Evolutionary conservation across 1,140 invertebrate genomes (phyloP), one percentile per base, ranked within the genome.

Genomic region (Delia radicum): DNA sequence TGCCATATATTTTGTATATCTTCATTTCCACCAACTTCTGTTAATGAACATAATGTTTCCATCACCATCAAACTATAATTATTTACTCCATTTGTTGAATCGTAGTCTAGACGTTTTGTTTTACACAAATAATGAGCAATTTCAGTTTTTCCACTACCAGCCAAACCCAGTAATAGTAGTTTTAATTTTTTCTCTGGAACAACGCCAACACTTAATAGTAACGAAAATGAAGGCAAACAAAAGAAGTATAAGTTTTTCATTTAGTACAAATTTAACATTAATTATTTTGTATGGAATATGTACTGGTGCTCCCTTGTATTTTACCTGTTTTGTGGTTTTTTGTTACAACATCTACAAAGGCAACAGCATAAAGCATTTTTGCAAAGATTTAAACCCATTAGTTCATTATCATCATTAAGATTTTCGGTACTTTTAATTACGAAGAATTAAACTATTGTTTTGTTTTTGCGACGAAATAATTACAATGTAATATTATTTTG

Each of bases 1-100:
- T 75, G 78, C 83, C 83, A 85, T 1, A 85, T 79, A n/a, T 80
- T 82, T 69, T 83, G 83, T 81, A 85, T 85, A 12, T 85, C 81
- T 55, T 6, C 6, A 67, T 78, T 85, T 55, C 83, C 83, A 7
- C 83, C 83, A 8, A 85, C 79, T 73, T 85, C 83, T 6, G 83
- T 85, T 1, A 82, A 67, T 2, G 26, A 83, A 75, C 74, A 37
- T 15, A 27, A 61, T 26, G 31, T 29, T n/a, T 42, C 46, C 18
- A 18, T 28, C 71, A 6, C 10, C 31, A 67, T 29, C 12, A 74
- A 31, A 10, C 77, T 72, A 72, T 74, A 85, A 73, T 77, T 80
- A 15, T 83, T 81, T 3, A 81, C 81, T 0, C 83, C 83, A 55
- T 85, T 85, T 5, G 83, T 85, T 26, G 83, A 27, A 8, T 55